These are phyloP conservation scores for Diloba caeruleocephala DNA, from an alignment of 2,888 invertebrate genomes.

Conservation along the genomic window DNA sequence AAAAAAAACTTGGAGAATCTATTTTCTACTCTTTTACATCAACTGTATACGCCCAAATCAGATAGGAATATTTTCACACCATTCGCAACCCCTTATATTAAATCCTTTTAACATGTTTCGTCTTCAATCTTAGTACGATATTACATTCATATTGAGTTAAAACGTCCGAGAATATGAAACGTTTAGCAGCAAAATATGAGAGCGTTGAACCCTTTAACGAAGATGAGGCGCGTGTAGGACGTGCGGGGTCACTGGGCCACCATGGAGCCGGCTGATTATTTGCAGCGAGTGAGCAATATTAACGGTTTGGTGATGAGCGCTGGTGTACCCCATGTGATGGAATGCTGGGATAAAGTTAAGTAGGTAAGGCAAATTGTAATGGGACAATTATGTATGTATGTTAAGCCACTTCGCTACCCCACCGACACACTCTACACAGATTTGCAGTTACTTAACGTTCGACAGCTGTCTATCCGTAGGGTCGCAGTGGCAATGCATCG, in stretches of 20 bases:
- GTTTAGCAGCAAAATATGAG: conserved; percentile 33
- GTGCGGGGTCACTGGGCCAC: conserved; percentile 44
- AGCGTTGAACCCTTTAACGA: conserved; percentile 40
- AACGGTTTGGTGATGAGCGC: conserved; percentile 32
- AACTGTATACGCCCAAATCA: no score
- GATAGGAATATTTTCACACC: no score
- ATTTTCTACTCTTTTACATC: no score
- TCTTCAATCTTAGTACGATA: conserved; percentile 17
- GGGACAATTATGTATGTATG: conserved; percentile 14
- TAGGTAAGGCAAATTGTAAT: conserved; percentile 34
- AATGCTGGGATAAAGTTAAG: conserved; percentile 23
- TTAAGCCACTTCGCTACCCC: no score
- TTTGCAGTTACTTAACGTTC: no score
- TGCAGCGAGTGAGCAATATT: conserved; percentile 36
- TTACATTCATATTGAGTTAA: conserved; percentile 18
- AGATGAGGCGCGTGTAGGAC: conserved; percentile 27
- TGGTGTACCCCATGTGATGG: conserved; percentile 18
- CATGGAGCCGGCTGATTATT: conserved; percentile 38
- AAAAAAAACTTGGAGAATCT: no score
- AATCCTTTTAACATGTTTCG: conserved; percentile 15
- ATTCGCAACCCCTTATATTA: conserved; percentile 1
- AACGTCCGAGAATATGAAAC: conserved; percentile 25
- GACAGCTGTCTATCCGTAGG: no score
- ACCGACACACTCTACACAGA: no score
- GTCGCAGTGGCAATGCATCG: no score